Evolutionary conservation across 2,113 vertebrate species (phyloP).

Genomic region (Bagarius yarrelli): DNA sequence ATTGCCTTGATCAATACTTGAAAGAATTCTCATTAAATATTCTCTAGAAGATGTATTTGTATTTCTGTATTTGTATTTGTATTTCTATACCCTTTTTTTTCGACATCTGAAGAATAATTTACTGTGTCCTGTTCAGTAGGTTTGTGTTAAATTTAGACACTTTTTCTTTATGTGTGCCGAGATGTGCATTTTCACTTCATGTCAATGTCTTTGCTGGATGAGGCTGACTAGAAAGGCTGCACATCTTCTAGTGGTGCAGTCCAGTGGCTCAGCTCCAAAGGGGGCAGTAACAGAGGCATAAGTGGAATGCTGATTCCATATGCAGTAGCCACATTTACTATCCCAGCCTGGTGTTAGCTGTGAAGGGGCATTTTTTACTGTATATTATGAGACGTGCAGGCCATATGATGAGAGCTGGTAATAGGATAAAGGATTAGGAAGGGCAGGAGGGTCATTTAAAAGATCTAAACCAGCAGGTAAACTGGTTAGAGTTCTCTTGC

Average conservation of each 20-base stretch:
- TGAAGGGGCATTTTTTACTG: constrained; percentile 56
- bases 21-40: no score
- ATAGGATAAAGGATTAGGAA: constrained; percentile 7
- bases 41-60: not conserved
- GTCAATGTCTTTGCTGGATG: constrained; percentile 54
- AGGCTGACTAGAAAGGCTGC: constrained; percentile 51
- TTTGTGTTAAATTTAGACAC: not conserved
- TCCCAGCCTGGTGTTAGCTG: constrained; percentile 55
- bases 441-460: constrained; percentile 43
- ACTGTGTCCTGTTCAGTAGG: not conserved
- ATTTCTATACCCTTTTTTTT: not conserved
- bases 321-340: constrained; percentile 61
- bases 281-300: constrained; percentile 59
- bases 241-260: constrained; percentile 50
- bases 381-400: constrained; percentile 65
- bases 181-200: constrained; percentile 49
- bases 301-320: constrained; percentile 27
- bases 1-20: not conserved
- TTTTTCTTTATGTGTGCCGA: constrained; percentile 13
- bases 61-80: not conserved
- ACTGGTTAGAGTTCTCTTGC: constrained; percentile 53
- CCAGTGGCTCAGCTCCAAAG: constrained; percentile 57
- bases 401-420: constrained; percentile 53
- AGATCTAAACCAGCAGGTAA: constrained; percentile 56
- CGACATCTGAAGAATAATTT: not conserved